These are phyloP conservation scores for Phalacrocorax carbo DNA, from an alignment of 2,113 vertebrate genomes.

Conservation along the genomic window DNA sequence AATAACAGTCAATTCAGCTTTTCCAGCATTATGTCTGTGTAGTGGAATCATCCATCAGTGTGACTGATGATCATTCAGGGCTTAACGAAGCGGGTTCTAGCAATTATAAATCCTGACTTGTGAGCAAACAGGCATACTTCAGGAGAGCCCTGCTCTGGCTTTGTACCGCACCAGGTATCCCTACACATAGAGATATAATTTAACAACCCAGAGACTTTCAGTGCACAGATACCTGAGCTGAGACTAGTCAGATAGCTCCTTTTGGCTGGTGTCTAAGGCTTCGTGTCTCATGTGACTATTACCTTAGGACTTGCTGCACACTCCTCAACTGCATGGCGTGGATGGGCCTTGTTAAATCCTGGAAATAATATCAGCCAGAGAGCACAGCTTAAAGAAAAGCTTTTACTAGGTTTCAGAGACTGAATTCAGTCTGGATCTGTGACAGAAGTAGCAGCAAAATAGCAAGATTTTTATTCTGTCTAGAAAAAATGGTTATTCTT, in stretches of 20 bases:
- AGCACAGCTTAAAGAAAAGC: neutral
- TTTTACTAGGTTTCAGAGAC: neutral
- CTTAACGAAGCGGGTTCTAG: neutral
- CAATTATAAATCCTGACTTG: neutral
- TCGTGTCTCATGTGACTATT: neutral
- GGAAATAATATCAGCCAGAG: neutral
- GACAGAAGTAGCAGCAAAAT: neutral
- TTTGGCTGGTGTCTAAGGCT: neutral
- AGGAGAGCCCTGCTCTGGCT: neutral
- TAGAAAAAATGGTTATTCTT: neutral
- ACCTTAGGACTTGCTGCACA: accelerated
- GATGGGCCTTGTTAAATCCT: neutral
- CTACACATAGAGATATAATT: neutral
- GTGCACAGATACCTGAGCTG: neutral
- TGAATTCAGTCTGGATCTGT: neutral
- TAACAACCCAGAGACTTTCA: neutral
- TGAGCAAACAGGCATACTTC: neutral
- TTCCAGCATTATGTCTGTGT: neutral
- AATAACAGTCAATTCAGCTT: neutral
- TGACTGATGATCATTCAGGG: neutral
- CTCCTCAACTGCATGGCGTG: neutral
- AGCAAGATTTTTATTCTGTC: neutral
- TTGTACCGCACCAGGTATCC: neutral
- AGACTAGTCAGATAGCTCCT: neutral
- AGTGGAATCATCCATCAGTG: neutral